Conservation (phyloP, 2,113 vertebrate species). For the Eupsittula cactorum region DNA sequence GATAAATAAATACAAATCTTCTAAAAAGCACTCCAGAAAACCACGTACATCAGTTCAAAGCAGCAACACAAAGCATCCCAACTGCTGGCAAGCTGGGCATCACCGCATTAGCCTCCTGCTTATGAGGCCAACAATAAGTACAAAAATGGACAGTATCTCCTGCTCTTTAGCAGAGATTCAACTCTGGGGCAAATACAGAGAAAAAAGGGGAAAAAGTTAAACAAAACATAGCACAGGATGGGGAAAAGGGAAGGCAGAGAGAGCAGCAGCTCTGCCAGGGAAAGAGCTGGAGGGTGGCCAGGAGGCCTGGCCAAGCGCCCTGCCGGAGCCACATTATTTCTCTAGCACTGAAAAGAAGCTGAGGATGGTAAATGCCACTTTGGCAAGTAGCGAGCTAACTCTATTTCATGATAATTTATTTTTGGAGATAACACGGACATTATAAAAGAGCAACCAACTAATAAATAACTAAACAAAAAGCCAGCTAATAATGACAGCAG, state of each 20-base stretch:
- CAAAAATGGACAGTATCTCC: conserved; percentile 57
- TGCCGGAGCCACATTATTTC: conserved; percentile 72
- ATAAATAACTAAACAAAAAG: conserved; percentile 71
- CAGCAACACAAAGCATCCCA: background rate
- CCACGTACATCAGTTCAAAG: background rate
- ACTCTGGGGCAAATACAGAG: background rate
- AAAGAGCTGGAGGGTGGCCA: conserved; percentile 74
- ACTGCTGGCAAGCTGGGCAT: conserved; percentile 51
- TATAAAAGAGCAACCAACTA: conserved; percentile 68
- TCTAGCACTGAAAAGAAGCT: conserved; percentile 70
- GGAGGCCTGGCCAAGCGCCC: conserved; percentile 75
- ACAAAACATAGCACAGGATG: background rate
- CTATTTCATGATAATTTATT: conserved; percentile 77
- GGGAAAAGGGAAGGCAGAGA: conserved; percentile 55
- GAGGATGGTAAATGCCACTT: conserved; percentile 76
- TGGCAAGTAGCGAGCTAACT: conserved; percentile 71
- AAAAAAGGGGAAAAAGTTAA: background rate
- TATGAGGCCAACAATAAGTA: conserved; percentile 51
- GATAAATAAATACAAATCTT: background rate
- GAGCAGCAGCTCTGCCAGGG: conserved; percentile 62
- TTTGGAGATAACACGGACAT: conserved; percentile 69
- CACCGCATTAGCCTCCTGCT: conserved; percentile 37
- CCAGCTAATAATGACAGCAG: conserved; percentile 38
- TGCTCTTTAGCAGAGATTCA: conserved; percentile 45
- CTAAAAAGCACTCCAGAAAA: background rate